Evolutionary conservation across 2,113 vertebrate species (phyloP).

Genomic region (Clarias batrachus): DNA sequence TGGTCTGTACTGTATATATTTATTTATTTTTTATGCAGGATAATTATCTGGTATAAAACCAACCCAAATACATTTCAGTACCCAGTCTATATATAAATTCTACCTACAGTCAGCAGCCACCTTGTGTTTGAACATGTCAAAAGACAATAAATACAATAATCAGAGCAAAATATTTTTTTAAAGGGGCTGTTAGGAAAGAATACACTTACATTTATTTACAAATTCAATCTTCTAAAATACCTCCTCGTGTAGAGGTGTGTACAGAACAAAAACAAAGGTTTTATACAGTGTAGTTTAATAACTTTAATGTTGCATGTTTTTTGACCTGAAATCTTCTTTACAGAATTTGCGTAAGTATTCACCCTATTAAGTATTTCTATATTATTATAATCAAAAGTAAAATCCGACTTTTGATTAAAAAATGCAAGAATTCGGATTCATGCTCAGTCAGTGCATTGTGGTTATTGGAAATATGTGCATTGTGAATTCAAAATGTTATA

Average conservation of each 20-base stretch:
- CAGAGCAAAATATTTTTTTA: no score
- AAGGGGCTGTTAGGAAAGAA: no score
- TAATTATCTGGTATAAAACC: background rate
- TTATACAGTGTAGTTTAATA: background rate
- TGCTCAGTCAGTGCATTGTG: background rate
- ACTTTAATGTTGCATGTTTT: background rate
- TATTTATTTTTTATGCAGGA: no score
- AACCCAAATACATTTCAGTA: background rate
- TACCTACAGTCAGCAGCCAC: no score
- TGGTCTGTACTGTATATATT: no score
- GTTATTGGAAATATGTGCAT: background rate
- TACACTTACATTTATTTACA: background rate
- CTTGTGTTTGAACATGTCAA: no score
- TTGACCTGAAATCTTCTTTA: background rate
- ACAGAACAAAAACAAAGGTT: no score
- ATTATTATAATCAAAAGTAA: no score
- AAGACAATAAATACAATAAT: no score
- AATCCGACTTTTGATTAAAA: background rate
- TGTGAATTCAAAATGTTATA: background rate
- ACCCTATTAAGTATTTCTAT: background rate
- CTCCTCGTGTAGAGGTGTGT: background rate
- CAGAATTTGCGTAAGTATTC: background rate
- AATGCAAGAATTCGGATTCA: background rate
- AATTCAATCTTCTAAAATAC: background rate
- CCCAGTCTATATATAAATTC: background rate